Base-by-base conservation (phyloP, 2,888 invertebrate genomes). In the Ophioninae sp. region DNA sequence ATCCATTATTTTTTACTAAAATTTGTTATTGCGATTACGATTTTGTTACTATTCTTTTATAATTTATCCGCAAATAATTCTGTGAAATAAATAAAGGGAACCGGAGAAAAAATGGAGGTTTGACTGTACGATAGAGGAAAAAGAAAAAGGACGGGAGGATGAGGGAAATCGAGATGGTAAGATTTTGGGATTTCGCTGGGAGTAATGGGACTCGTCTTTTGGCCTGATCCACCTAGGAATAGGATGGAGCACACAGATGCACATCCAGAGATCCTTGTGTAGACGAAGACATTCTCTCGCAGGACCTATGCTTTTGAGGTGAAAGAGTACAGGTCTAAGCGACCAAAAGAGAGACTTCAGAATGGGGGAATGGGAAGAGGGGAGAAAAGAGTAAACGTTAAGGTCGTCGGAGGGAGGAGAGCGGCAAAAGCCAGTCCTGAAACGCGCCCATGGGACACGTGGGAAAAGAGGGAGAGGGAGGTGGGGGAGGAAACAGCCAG, bases 181-280 rank as follows among this genome's bases (percentile, higher is more conserved):
- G 89, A 88, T 90, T 90, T 90, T 85, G 84, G 88, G 88, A 89
- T 90, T 89, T 88, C 82, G 76, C 65, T 74, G 67, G 85, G 86
- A 89, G 90, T 89, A 89, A 89, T 89, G 89, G 89, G 72, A 83
- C 87, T 86, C 85, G 80, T 80, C 82, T 74, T 64, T 62, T 64
- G 21, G 59, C 67, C 59, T 78, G 81, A 84, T 84, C 83, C 83
- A 72, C 74, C 78, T 39, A 81, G 74, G 44, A 79, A 70, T 69
- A 7, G 69, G 44, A 78, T 62, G 70, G 44, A 39, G 20, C 8
- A 21, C 21, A 44, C 17, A 39, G 7, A 21, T 59, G 20, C 8
- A 59, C 21, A 23, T n/a, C n/a, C 30, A 44, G 23, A 30, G 50
- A 7, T 17, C 56, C 8, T n/a, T 56, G 37, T 56, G 39, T 65